phyloP scores from a whole-genome alignment of 2,797 vertebrate species.

The Euthynnus affinis region DNA sequence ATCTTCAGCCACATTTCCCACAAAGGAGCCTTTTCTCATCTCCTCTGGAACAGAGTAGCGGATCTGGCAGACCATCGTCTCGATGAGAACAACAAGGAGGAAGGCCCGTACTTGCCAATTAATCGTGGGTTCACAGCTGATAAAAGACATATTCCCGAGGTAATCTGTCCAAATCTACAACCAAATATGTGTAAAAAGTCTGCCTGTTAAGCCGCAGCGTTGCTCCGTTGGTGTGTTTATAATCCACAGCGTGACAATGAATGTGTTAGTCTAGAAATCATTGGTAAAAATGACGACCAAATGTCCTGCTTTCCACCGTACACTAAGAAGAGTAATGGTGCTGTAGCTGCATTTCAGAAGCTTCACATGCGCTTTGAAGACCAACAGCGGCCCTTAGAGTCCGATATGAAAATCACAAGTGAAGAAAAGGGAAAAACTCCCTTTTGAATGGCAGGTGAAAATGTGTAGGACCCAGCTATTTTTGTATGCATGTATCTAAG shows the following conservation, averaged over 20 bases:
- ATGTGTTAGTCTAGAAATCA: background rate
- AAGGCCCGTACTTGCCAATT: constrained; percentile 57
- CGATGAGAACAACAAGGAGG: constrained; percentile 65
- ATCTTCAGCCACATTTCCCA: constrained; percentile 77
- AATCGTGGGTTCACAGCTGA: background rate
- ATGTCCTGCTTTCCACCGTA: background rate
- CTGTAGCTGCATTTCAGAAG: constrained; percentile 12
- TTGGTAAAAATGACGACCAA: constrained; percentile 1
- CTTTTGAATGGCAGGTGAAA: fast-evolving
- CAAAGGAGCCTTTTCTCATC: constrained; percentile 73
- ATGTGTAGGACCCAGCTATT: fast-evolving
- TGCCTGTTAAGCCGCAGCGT: fast-evolving
- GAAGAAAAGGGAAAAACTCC: fast-evolving
- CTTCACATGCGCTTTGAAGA: constrained; percentile 26
- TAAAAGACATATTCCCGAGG: constrained; percentile 19
- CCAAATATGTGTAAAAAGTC: fast-evolving
- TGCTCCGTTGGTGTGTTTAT: background rate
- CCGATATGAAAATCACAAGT: constrained; percentile 20
- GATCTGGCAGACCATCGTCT: constrained; percentile 59
- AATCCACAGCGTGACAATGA: background rate
- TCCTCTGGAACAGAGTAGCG: constrained; percentile 76
- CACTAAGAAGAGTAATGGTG: constrained; percentile 6
- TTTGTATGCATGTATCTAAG: background rate
- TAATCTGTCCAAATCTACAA: background rate
- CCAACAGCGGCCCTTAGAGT: constrained; percentile 75